These are phyloP conservation scores for Tympanuchus pallidicinctus DNA, from an alignment of 2,113 vertebrate species.

Conservation along the genomic window DNA sequence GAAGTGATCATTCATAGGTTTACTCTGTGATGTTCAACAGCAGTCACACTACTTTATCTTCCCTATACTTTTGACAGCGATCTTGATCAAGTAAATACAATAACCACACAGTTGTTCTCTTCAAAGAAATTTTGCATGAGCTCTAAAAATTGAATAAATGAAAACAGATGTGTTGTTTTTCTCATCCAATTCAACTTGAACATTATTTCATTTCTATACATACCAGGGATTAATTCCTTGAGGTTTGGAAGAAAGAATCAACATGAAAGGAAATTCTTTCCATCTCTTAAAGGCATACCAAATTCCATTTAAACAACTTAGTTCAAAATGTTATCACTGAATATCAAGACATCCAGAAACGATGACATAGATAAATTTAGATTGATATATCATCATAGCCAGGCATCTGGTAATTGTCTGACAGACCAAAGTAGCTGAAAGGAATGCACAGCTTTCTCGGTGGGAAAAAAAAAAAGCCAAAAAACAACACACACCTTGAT, in stretches of 20 bases:
- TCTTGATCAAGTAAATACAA: background rate
- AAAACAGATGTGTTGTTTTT: background rate
- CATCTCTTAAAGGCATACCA: background rate
- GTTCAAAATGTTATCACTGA: background rate
- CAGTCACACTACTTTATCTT: background rate
- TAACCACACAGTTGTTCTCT: background rate
- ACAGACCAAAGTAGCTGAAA: background rate
- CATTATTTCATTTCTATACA: background rate
- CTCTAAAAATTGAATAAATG: background rate
- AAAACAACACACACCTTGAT: background rate
- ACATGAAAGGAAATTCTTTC: background rate
- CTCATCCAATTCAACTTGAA: background rate
- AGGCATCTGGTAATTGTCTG: background rate
- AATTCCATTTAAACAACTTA: background rate
- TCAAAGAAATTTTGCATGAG: background rate
- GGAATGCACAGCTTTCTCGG: background rate
- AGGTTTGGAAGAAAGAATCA: background rate
- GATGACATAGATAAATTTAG: background rate
- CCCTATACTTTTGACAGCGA: background rate
- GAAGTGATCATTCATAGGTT: background rate
- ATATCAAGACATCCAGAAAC: background rate
- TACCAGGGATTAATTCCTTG: background rate
- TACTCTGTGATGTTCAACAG: background rate
- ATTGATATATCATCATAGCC: background rate
- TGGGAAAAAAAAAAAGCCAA: background rate